Percentiles rank a stretch among this genome's conserved stretches.
Evolutionary conservation across 2,797 vertebrate species (phyloP).

Genomic region (Anabas testudineus): DNA sequence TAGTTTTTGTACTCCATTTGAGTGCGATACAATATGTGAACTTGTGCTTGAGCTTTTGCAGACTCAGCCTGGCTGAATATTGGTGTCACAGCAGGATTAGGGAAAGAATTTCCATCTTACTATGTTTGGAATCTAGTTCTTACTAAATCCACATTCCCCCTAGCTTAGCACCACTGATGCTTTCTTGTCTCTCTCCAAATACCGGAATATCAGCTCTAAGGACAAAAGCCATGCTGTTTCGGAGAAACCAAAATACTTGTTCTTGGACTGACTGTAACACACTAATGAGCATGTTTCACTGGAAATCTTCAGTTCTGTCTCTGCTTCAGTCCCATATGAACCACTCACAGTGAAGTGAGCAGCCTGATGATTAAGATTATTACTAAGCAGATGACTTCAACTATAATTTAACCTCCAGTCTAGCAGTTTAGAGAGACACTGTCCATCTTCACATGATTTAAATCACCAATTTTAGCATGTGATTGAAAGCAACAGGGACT

Average conservation of each 20-base stretch:
- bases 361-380: neutral
- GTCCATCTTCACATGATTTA: slow-evolving; percentile 61
- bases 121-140: slow-evolving; percentile 75
- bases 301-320: neutral
- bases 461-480: slow-evolving; percentile 35
- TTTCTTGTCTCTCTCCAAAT: slow-evolving; percentile 62
- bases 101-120: slow-evolving; percentile 79
- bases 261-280: neutral
- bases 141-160: slow-evolving; percentile 79
- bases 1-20: neutral
- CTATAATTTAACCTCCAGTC: slow-evolving; percentile 37
- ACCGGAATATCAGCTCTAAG: slow-evolving; percentile 41
- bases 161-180: slow-evolving; percentile 53
- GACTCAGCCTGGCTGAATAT: slow-evolving; percentile 35
- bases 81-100: slow-evolving; percentile 76
- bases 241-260: neutral
- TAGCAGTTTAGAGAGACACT: slow-evolving; percentile 20
- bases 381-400: slow-evolving; percentile 22
- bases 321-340: slow-evolving; percentile 3
- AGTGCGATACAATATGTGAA: too few relatives aligned
- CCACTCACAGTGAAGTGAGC: neutral
- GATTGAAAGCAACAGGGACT: neutral
- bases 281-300: neutral
- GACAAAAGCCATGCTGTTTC: slow-evolving; percentile 30
- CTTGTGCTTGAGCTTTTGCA: slow-evolving; percentile 13